A percentile compares a stretch with the other conserved stretches of the same genome.
Evolutionary conservation across 2,888 invertebrate genomes (phyloP).

Genomic region (Dryobotodes eremita): DNA sequence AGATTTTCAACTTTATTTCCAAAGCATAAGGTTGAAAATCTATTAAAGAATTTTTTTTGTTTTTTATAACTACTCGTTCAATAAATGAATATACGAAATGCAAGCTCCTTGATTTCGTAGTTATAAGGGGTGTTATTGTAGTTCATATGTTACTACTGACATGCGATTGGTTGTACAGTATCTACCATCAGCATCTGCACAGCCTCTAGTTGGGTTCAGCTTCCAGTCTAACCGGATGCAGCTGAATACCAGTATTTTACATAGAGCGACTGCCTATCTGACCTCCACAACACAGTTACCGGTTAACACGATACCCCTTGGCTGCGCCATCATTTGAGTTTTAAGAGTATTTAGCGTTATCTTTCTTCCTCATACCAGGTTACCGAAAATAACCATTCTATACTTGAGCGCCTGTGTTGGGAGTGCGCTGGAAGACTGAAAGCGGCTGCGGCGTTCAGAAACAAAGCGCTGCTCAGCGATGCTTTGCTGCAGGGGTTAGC

Average conservation of each 20-base stretch:
- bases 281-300: background rate
- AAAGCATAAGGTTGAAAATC: too few species aligned
- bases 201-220: too few species aligned
- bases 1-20: too few species aligned
- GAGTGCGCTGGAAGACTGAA: constrained; percentile 26
- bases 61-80: too few species aligned
- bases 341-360: background rate
- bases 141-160: too few species aligned
- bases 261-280: background rate
- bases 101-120: too few species aligned
- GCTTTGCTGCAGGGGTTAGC: constrained; percentile 4
- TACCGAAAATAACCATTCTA: background rate
- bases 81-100: too few species aligned
- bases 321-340: background rate
- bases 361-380: background rate
- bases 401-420: constrained; percentile 18
- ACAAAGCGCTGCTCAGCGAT: constrained; percentile 39
- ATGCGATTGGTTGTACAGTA: too few species aligned
- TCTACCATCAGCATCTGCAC: too few species aligned
- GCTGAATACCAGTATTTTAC: background rate
- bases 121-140: too few species aligned
- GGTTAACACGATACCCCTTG: background rate
- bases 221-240: too few species aligned
- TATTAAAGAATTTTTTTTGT: too few species aligned
- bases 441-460: constrained; percentile 25